These are phyloP conservation scores for Ormia ochracea DNA, from an alignment of 2,888 invertebrate species.

Conservation along the genomic window DNA sequence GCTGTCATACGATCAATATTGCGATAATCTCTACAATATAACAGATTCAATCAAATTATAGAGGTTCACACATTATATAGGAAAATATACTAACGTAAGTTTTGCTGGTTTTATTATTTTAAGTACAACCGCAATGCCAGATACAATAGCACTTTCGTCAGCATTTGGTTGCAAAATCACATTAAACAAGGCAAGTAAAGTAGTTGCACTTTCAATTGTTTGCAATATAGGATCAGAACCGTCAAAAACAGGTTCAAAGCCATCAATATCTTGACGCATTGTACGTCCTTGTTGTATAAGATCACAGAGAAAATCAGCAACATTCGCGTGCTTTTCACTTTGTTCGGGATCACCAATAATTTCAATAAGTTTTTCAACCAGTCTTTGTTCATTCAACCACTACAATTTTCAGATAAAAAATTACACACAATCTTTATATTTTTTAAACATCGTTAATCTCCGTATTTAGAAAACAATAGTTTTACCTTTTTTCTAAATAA, in stretches of 20 bases:
- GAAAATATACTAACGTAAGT: conserved; percentile 69
- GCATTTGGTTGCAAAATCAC: conserved; percentile 84
- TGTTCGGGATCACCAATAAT: conserved; percentile 82
- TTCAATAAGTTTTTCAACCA: conserved; percentile 87
- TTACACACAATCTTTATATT: background rate
- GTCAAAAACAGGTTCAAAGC: conserved; percentile 74
- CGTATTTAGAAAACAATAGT: background rate
- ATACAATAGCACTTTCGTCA: conserved; percentile 84
- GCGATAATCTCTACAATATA: conserved; percentile 72
- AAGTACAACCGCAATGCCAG: conserved; percentile 88
- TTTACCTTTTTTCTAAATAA: background rate
- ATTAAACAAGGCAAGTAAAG: conserved; percentile 83
- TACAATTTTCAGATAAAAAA: conserved; percentile 75
- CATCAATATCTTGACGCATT: conserved; percentile 79
- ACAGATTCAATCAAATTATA: background rate
- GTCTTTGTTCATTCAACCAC: conserved; percentile 93
- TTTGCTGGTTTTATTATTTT: conserved; percentile 79
- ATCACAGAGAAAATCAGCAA: conserved; percentile 91
- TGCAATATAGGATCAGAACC: conserved; percentile 83
- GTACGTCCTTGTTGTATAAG: conserved; percentile 83
- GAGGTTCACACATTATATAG: background rate
- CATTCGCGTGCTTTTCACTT: conserved; percentile 89
- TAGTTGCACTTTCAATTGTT: conserved; percentile 83
- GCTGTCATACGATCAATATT: conserved; percentile 72
- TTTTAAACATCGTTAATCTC: background rate